Percentiles rank a stretch among this genome's conserved stretches.
Evolutionary conservation across 2,797 vertebrate genomes (phyloP).

Genomic region (Girardinus metallicus): DNA sequence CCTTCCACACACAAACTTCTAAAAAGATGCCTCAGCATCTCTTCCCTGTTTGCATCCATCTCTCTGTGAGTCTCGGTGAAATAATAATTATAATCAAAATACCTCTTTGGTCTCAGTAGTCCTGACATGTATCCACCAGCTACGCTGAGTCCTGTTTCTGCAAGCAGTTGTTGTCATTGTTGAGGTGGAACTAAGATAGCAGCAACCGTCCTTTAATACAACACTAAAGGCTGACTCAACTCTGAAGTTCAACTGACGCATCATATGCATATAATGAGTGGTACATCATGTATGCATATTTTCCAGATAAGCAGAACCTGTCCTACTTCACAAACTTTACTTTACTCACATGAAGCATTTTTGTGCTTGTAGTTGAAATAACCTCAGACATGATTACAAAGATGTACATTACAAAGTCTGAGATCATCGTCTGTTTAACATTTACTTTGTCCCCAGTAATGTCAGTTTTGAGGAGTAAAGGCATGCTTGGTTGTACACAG

Average conservation of each 20-base stretch:
- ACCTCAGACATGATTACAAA: not conserved
- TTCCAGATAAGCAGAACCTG: not conserved
- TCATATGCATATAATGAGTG: not conserved
- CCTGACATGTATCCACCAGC: slow-evolving; percentile 1
- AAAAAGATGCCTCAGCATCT: not conserved
- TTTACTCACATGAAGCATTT: not conserved
- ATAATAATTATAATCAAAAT: not conserved
- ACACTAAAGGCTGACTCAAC: not conserved
- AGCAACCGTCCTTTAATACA: not conserved
- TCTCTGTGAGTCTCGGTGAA: not conserved
- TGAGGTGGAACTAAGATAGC: slow-evolving; percentile 26
- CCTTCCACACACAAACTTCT: not conserved
- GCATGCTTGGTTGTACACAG: not conserved
- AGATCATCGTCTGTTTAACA: not conserved
- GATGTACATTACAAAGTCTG: not conserved
- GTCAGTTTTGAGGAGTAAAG: not conserved
- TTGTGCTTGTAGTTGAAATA: not conserved
- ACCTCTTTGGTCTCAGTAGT: not conserved
- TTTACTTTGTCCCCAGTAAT: not conserved
- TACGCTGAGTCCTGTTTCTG: slow-evolving; percentile 16
- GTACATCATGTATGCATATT: not conserved
- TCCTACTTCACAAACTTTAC: not conserved
- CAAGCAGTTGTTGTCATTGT: slow-evolving; percentile 20
- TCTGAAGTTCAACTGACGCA: not conserved
- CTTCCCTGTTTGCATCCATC: not conserved